These are phyloP conservation scores for Iguana delicatissima DNA, from an alignment of 2,797 vertebrate genomes.

Conservation along the genomic window DNA sequence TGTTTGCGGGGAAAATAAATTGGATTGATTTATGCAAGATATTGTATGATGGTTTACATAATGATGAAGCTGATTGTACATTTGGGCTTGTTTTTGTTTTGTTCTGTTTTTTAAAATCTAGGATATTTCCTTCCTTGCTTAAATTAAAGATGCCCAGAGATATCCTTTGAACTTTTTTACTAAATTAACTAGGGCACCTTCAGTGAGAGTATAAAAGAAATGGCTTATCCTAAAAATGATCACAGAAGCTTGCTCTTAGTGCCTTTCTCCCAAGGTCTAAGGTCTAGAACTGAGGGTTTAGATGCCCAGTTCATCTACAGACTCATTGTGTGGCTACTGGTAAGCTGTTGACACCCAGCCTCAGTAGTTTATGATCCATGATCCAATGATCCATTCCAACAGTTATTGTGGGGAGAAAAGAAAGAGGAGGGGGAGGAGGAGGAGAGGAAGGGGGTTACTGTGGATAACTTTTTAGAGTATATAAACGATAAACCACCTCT, in stretches of 20 bases:
- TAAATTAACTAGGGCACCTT: background rate
- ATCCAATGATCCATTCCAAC: too few relatives aligned
- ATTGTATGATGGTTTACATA: background rate
- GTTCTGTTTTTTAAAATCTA: background rate
- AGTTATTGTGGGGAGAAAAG: too few relatives aligned
- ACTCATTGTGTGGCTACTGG: too few relatives aligned
- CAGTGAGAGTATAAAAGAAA: background rate
- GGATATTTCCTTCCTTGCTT: background rate
- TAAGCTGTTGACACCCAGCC: background rate
- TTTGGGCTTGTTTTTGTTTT: background rate
- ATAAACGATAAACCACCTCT: background rate
- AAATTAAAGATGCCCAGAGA: background rate
- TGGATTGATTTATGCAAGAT: background rate
- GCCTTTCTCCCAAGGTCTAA: background rate
- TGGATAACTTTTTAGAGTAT: background rate
- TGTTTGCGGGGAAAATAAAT: background rate
- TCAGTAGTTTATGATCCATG: background rate
- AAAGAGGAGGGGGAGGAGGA: background rate
- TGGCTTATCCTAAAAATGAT: background rate
- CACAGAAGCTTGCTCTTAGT: background rate
- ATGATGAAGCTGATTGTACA: background rate
- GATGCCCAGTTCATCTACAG: too few relatives aligned
- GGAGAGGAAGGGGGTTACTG: background rate
- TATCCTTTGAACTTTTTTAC: background rate
- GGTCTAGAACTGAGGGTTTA: background rate